phyloP scores from a whole-genome alignment of 2,797 vertebrate genomes.

The Oryzias dopingdopingensis region DNA sequence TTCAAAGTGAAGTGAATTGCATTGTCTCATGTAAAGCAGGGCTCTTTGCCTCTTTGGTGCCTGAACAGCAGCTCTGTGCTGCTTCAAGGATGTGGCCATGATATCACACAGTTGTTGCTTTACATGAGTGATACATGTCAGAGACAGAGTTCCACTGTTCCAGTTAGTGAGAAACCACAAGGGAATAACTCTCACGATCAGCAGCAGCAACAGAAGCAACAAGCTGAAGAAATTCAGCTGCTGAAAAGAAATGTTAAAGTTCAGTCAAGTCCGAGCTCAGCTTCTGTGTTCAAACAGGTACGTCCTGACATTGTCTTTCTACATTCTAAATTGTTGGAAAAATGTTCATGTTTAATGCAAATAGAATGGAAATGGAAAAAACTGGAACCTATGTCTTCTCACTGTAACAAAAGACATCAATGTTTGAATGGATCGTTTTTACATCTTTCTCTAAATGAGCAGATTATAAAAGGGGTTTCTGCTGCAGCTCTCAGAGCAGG shows the following conservation, averaged over 20 bases:
- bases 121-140: slow-evolving; percentile 5
- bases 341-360: too few relatives aligned
- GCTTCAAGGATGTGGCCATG: slow-evolving; percentile 13
- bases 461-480: too few relatives aligned
- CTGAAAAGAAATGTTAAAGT: slow-evolving; percentile 15
- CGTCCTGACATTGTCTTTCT: background rate
- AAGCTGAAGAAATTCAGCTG: slow-evolving; percentile 8
- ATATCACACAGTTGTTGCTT: slow-evolving; percentile 19
- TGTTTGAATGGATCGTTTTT: too few relatives aligned
- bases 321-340: too few relatives aligned
- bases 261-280: background rate
- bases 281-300: slow-evolving; percentile 1
- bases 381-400: too few relatives aligned
- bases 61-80: slow-evolving; percentile 30
- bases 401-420: too few relatives aligned
- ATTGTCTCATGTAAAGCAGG: slow-evolving; percentile 54
- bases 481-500: too few relatives aligned
- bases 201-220: background rate
- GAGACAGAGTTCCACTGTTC: slow-evolving; percentile 23
- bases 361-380: too few relatives aligned
- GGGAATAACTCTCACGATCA: slow-evolving; percentile 22
- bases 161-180: slow-evolving; percentile 28
- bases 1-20: slow-evolving; percentile 56
- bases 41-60: slow-evolving; percentile 6
- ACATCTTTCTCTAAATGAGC: too few relatives aligned